Evolutionary conservation across 2,113 vertebrate genomes (phyloP).

Genomic region (Petrocephalus zakoni): DNA sequence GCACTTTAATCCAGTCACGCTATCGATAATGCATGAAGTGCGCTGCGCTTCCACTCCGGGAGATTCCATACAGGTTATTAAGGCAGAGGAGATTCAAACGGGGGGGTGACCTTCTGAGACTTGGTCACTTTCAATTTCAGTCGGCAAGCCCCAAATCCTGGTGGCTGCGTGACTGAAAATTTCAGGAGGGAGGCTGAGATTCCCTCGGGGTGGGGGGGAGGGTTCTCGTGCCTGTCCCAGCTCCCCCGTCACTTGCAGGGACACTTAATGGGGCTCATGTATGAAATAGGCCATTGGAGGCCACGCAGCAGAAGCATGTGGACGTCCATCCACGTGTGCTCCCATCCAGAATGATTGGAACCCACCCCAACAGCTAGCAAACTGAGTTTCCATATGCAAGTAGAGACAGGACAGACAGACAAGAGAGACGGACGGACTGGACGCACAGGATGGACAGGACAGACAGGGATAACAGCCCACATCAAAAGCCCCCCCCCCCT

Average conservation of each 20-base stretch:
- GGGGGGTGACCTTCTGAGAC: background rate
- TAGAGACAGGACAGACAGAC: background rate
- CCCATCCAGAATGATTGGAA: background rate
- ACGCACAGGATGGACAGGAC: too few species aligned
- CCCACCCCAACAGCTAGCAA: background rate
- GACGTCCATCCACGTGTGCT: background rate
- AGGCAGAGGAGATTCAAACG: background rate
- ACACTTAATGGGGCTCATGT: background rate
- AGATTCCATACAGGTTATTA: conserved; percentile 13
- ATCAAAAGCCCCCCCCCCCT: too few species aligned
- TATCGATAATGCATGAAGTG: conserved; percentile 11
- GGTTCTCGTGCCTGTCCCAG: background rate
- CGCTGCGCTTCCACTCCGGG: background rate
- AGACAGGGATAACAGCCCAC: too few species aligned
- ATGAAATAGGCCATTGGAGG: background rate
- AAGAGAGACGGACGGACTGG: too few species aligned
- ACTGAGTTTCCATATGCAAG: background rate
- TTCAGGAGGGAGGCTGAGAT: background rate
- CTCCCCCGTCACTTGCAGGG: background rate
- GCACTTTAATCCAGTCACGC: background rate
- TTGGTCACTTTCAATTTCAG: background rate
- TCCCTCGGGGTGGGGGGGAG: background rate
- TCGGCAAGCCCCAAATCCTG: background rate
- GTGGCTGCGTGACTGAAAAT: background rate
- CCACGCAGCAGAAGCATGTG: background rate